Evolutionary conservation across 2,797 vertebrate genomes (phyloP).

Genomic region (Somateria mollissima): DNA sequence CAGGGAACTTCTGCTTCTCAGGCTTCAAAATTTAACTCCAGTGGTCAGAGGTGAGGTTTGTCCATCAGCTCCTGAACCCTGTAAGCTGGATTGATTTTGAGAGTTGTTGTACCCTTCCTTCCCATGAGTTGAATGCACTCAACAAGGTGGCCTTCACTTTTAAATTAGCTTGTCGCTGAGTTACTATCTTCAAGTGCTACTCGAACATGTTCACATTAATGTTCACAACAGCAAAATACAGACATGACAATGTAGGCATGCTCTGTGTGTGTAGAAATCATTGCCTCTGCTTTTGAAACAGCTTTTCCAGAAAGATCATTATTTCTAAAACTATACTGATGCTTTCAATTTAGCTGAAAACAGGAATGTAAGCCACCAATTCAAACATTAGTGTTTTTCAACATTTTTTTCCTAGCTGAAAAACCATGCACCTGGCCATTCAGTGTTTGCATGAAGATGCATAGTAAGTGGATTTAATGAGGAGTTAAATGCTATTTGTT

Average conservation of each 20-base stretch:
- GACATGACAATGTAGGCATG: background rate
- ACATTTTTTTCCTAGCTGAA: background rate
- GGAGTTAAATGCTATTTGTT: background rate
- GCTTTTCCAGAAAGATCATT: background rate
- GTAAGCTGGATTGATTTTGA: background rate
- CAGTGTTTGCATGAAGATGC: background rate
- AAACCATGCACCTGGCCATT: accelerated
- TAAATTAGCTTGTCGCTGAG: background rate
- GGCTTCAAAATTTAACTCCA: background rate
- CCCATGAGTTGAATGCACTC: accelerated
- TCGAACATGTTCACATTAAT: background rate
- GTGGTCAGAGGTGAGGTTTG: background rate
- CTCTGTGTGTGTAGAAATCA: background rate
- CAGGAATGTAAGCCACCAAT: background rate
- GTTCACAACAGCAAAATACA: background rate
- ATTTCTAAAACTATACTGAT: background rate
- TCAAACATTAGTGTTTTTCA: background rate
- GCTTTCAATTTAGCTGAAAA: background rate
- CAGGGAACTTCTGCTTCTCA: background rate
- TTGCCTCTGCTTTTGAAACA: background rate
- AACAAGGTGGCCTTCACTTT: background rate
- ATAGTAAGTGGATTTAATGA: background rate
- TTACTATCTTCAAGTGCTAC: background rate
- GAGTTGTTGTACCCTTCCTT: background rate
- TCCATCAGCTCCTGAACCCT: background rate